Base-by-base conservation (phyloP, 1,140 invertebrate genomes). In the Drosophila yakuba region DNA sequence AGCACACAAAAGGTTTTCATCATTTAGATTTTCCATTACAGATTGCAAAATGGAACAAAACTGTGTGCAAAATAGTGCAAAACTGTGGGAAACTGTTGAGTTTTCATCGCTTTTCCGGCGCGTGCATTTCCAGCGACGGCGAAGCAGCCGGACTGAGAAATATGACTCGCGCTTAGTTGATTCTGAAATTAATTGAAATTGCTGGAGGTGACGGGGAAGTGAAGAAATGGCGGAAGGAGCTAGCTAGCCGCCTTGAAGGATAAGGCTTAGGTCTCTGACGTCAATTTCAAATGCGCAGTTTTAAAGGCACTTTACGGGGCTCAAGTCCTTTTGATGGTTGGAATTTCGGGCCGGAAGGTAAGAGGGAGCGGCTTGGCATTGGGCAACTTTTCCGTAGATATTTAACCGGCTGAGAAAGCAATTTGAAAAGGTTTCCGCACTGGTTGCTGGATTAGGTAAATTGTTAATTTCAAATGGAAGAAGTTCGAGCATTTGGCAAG, bases 131-230 rank as follows among this genome's bases (percentile, higher is more conserved):
- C 43, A 60, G 45, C 41, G 57, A 23, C 38, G 23, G 43, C 25
- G 63, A 51, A 55, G 38, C 68, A 35, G 43, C 28, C 41, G 35
- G 74, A 51, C 67, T 57, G 20, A 12, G 61, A 76, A 79, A 50
- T 68, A 62, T 72, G 68, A 66, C 60, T 58, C 56, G 62, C 74
- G 79, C 83, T 82, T 59, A 68, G 82, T 66, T 83, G 83, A 88
- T 69, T 86, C 82, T 68, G 71, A 86, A 88, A 83, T 88, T 86
- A 86, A 86, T 86, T 86, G 82, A 88, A 86, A 86, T 88, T 76
- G 82, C 75, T 68, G 51, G 17, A 12, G n/a, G 60, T 39, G 39
- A 10, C 8, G 38, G 76, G 52, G 20, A 23, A 11, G 32, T 39
- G 38, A 39, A 15, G n/a, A 64, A 36, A 14, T n/a, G 25, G 47